Base-by-base conservation (phyloP, 2,113 vertebrate genomes). In the Pipra filicauda region DNA sequence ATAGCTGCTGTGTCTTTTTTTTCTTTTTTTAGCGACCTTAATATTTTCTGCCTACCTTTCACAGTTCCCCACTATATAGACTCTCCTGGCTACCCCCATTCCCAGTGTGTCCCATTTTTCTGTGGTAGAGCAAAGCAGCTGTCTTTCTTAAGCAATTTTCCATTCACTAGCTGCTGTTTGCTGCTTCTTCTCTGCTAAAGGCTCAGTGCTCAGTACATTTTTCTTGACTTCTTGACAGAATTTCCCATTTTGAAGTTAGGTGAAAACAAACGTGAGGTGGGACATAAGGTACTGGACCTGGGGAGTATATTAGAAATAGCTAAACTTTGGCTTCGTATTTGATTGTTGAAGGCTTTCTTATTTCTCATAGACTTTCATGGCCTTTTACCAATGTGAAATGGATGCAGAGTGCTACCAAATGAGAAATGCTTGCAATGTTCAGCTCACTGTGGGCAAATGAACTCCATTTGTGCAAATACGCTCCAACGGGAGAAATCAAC, bases 401-500 rank as follows among this genome's bases (percentile, higher is more conserved):
- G n/a, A 39, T 79, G 65, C 54, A 84, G 65, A 74, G 31, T 35
- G 73, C 52, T 89, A 82, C 83, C 62, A 75, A 91, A 84, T 51
- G 61, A 78, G 88, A 91, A 77, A 75, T 4, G 28, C 6, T 30
- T 72, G 65, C 58, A 86, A 78, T 15, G 21, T 65, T 80, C 5
- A 2, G 55, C 39, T 78, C 66, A 37, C 2, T 72, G 83, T 72
- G 57, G 80, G 80, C 43, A 91, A 88, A 52, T 9, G 11, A 95
- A 61, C 48, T 95, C 65, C 83, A 87, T 92, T 89, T 95, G 86
- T 75, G 86, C 61, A 91, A 87, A 91, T 74, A 64, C 0, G 2
- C 37, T 95, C 59, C 76, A 95, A 86, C 22, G 49, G 69, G 83
- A 90, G 72, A 75, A 93, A 85, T 92, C 76, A 95, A 37, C 61